These are phyloP conservation scores for Brachionus asplanchnoidis DNA, from an alignment of 1,140 invertebrate genomes.

Conservation along the genomic window DNA sequence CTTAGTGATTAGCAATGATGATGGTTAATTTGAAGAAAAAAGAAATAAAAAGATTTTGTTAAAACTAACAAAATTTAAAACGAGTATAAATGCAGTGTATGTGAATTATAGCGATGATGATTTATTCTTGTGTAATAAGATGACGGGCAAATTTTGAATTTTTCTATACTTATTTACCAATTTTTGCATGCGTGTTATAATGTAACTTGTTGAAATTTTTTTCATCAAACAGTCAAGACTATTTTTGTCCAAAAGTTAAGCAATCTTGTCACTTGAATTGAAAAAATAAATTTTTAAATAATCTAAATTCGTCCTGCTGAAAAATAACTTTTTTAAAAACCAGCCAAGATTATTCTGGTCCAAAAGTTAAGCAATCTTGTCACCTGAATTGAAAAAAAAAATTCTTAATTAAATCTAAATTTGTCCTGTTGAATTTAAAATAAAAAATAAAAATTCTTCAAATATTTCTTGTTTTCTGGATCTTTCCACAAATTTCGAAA, in stretches of 20 bases:
- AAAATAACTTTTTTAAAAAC: neutral
- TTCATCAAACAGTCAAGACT: neutral
- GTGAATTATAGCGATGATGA: neutral
- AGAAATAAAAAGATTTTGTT: neutral
- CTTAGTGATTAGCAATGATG: neutral
- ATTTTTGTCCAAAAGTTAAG: neutral
- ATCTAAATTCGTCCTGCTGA: too few relatives aligned
- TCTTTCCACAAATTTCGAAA: too few relatives aligned
- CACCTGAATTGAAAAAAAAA: too few relatives aligned
- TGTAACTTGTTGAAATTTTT: neutral
- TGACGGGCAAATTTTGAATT: constrained; percentile 33
- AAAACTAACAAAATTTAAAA: neutral
- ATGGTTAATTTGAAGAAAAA: neutral
- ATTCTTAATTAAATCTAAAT: too few relatives aligned
- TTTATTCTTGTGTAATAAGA: neutral
- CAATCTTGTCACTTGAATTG: too few relatives aligned
- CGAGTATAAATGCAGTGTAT: neutral
- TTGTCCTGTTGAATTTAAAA: too few relatives aligned
- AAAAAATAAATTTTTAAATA: too few relatives aligned
- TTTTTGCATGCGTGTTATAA: neutral
- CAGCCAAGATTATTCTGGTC: neutral
- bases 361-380: too few relatives aligned
- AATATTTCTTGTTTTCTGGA: too few relatives aligned
- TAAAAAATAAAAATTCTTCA: too few relatives aligned
- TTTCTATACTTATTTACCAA: neutral